phyloP scores from a whole-genome alignment of 1,140 invertebrate genomes.

The Cataglyphis hispanica region DNA sequence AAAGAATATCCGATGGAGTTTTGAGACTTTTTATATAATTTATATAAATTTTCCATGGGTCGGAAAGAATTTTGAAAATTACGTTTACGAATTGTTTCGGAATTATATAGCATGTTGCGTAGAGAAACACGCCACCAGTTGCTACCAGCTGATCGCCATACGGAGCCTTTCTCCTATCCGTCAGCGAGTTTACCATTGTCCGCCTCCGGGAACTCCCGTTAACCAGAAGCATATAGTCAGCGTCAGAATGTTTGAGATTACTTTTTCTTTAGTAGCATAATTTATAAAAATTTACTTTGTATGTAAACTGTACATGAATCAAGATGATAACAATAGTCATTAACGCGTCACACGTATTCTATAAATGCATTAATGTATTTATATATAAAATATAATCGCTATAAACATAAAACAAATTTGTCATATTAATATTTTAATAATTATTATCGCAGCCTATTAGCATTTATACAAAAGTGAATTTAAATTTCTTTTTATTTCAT shows the following conservation, averaged over 20 bases:
- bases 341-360: background rate
- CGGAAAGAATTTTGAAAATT: background rate
- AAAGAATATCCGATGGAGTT: too few species aligned
- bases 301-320: background rate
- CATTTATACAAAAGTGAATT: background rate
- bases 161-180: conserved; percentile 51
- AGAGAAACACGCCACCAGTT: conserved; percentile 28
- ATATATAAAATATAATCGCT: too few species aligned
- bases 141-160: conserved; percentile 46
- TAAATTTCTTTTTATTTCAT: too few species aligned
- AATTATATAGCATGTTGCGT: background rate
- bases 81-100: background rate
- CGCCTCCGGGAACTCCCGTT: conserved; percentile 45
- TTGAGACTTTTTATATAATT: background rate
- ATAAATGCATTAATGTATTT: background rate
- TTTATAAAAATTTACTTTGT: background rate
- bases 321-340: background rate
- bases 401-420: too few species aligned
- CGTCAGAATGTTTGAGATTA: conserved; percentile 19
- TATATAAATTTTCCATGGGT: too few species aligned
- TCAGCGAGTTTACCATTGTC: conserved; percentile 31
- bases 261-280: background rate
- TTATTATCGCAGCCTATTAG: background rate
- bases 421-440: conserved; percentile 1
- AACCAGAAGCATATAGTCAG: conserved; percentile 34